phyloP scores from a whole-genome alignment of 2,888 invertebrate genomes.

The Reticulitermes lucifugus region DNA sequence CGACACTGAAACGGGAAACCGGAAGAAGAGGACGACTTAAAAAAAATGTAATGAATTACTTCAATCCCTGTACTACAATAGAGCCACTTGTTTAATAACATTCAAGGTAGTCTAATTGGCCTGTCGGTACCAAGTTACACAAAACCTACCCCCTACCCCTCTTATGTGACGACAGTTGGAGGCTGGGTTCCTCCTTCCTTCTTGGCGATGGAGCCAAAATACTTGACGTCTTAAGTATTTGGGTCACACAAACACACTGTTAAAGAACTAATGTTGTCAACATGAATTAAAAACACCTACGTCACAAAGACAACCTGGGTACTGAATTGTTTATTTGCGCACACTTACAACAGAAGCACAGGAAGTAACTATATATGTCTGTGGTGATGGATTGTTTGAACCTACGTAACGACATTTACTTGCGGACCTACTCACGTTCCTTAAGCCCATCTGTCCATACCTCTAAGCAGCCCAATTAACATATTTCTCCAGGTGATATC shows the following conservation, averaged over 20 bases:
- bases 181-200: background rate
- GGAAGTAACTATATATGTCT: too few relatives aligned
- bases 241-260: background rate
- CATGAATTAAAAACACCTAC: background rate
- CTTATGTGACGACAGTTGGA: background rate
- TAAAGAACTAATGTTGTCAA: conserved; percentile 4
- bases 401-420: background rate
- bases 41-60: too few relatives aligned
- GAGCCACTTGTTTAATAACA: too few relatives aligned
- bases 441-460: background rate
- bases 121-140: too few relatives aligned
- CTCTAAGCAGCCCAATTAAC: background rate
- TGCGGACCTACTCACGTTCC: background rate
- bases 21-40: too few relatives aligned
- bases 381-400: background rate
- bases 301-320: background rate
- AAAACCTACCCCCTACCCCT: too few relatives aligned
- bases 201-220: background rate
- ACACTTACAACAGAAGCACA: too few relatives aligned
- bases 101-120: too few relatives aligned
- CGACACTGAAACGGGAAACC: too few relatives aligned
- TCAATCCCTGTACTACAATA: too few relatives aligned
- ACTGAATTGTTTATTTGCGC: background rate
- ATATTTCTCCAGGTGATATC: background rate
- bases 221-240: conserved; percentile 11